Evolutionary conservation across 1,140 invertebrate species (phyloP), one percentile per base, ranked within the genome.

Genomic region (Heliconius nattereri): DNA sequence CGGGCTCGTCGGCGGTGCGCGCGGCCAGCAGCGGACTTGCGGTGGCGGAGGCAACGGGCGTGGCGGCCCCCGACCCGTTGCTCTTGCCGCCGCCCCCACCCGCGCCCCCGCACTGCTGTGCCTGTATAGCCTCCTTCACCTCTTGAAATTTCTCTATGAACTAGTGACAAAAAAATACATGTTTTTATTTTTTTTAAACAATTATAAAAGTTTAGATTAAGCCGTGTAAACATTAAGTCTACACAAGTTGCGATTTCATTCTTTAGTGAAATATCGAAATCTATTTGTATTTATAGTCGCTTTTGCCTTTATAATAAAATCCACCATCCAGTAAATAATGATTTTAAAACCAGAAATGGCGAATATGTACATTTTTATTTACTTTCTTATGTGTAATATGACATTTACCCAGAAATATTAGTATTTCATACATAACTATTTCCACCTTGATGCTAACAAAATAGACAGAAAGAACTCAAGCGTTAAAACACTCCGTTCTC

Each of bases 101-200:
- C 6, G 32, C 32, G 40, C 11, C 40, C 9, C 40, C 40, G 40
- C 40, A 96, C 78, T 89, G 89, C 81, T 94, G 92, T 29, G 92
- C 92, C 45, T 94, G 92, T n/a, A 95, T 94, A 37, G 98, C 98
- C 94, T 99, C 98, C 94, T 99, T 99, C 23, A 99, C 98, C 95
- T 99, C 98, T 95, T 99, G 98, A 94, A 99, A 99, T 92, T 99
- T 99, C 93, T 99, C 98, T 86, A 99, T 99, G 95, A 99, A 99
- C 98, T 45, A 13, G 13, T 13, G 13, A 45, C 40, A 13, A 45
- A 3, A n/a, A 13, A 5, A 13, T 45, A 45, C 13, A 45, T 13
- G 9, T 45, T 45, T 45, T 45, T 13, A 3, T 13, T 5, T 11
- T 40, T n/a, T 40, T 98, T 40, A 11, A 8, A 40, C 37, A 40